These are phyloP conservation scores for Drosophila prostipennis DNA, from an alignment of 2,888 invertebrate genomes.

Conservation along the genomic window DNA sequence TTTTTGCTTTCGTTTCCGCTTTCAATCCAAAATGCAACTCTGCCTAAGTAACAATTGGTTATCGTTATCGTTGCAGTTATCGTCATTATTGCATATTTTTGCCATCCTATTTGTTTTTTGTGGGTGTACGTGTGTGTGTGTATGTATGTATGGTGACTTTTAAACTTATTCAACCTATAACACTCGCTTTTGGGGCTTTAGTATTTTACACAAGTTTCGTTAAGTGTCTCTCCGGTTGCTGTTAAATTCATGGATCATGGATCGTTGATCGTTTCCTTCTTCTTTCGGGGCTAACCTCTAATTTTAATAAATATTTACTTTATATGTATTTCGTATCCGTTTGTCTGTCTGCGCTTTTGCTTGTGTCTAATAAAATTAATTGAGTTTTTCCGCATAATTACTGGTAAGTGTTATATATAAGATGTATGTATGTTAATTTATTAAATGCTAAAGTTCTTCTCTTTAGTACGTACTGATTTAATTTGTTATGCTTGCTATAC, in stretches of 20 bases:
- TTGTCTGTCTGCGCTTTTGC: slow-evolving; percentile 13
- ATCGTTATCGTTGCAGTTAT: slow-evolving; percentile 11
- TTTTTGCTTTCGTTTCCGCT: background rate
- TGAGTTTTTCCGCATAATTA: slow-evolving; percentile 37
- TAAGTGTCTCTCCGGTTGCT: slow-evolving; percentile 39
- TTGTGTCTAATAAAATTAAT: slow-evolving; percentile 40
- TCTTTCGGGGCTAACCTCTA: slow-evolving; percentile 60
- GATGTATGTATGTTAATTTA: slow-evolving; percentile 52
- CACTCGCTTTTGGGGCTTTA: slow-evolving; percentile 39
- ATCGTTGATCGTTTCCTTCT: slow-evolving; percentile 33
- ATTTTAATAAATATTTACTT: slow-evolving; percentile 56
- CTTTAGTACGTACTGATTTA: slow-evolving; percentile 54
- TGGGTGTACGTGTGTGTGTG: slow-evolving; percentile 23
- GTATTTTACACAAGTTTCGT: slow-evolving; percentile 67
- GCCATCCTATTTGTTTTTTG: slow-evolving; percentile 4
- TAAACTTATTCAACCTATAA: slow-evolving; percentile 49
- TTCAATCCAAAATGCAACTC: slow-evolving; percentile 4
- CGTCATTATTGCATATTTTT: slow-evolving; percentile 9
- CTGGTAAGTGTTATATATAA: slow-evolving; percentile 34
- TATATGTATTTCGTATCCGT: slow-evolving; percentile 34
- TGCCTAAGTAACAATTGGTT: slow-evolving; percentile 14
- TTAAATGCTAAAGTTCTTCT: slow-evolving; percentile 53
- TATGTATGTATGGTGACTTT: slow-evolving; percentile 5
- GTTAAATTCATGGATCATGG: slow-evolving; percentile 73
- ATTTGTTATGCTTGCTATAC: slow-evolving; percentile 35